Evolutionary conservation across 2,113 vertebrate species (phyloP).

Genomic region (Lasiurus borealis): DNA sequence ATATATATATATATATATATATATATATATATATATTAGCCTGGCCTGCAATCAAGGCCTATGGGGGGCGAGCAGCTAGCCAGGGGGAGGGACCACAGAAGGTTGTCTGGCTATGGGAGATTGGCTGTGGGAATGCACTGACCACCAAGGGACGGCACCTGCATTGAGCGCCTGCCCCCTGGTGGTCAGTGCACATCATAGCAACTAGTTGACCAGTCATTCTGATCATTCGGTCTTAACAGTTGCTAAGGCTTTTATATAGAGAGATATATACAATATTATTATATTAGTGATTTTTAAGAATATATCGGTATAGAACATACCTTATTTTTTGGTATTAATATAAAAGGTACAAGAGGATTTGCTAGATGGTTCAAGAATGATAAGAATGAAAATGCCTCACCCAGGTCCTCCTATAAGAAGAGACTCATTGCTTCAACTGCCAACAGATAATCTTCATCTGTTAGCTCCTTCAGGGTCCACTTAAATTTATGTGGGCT

Average conservation of each 20-base stretch:
- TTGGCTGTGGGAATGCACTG: too few species aligned
- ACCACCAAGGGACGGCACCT: too few species aligned
- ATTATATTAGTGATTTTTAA: not conserved
- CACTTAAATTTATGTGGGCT: not conserved
- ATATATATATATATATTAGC: too few species aligned
- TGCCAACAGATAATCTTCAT: not conserved
- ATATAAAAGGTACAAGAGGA: not conserved
- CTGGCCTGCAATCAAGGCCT: too few species aligned
- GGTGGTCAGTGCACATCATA: too few species aligned
- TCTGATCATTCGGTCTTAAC: too few species aligned
- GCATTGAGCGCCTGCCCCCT: too few species aligned
- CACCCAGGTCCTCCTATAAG: not conserved
- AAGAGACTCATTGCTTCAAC: not conserved
- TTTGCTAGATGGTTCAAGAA: not conserved
- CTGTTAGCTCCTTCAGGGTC: not conserved
- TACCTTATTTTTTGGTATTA: constrained; percentile 13
- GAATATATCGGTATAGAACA: not conserved
- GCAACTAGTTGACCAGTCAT: too few species aligned
- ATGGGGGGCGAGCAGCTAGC: too few species aligned
- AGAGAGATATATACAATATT: not conserved
- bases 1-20: too few species aligned
- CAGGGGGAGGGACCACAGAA: too few species aligned
- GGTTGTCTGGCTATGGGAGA: too few species aligned
- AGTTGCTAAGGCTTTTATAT: not conserved
- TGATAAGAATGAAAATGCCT: not conserved